phyloP scores from a whole-genome alignment of 2,888 invertebrate species.

The Plemyria rubiginata region DNA sequence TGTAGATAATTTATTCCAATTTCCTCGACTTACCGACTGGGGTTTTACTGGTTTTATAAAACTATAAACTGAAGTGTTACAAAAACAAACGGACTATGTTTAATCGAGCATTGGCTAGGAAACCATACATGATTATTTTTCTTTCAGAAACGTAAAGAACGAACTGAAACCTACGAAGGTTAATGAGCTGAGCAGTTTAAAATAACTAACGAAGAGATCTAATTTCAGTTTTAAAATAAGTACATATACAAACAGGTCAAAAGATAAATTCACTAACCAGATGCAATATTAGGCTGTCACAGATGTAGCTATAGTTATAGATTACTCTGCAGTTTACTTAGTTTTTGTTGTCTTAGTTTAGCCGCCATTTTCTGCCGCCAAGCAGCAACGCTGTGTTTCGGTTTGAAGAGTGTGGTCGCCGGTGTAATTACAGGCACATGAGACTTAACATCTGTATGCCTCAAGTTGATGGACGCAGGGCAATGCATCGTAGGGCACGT shows the following conservation, averaged over 20 bases:
- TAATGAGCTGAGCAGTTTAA: slow-evolving; percentile 26
- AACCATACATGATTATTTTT: slow-evolving; percentile 26
- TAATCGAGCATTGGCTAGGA: slow-evolving; percentile 23
- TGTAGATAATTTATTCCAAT: slow-evolving; percentile 3
- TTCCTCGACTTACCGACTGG: background rate
- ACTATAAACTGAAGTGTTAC: slow-evolving; percentile 1
- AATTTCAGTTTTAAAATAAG: slow-evolving; percentile 19
- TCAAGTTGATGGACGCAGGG: no score
- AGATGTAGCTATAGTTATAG: background rate
- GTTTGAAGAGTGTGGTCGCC: no score
- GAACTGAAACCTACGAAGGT: slow-evolving; percentile 22
- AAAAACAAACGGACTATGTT: slow-evolving; percentile 27
- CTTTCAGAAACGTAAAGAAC: slow-evolving; percentile 23
- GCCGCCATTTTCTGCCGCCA: no score
- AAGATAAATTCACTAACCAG: slow-evolving; percentile 3
- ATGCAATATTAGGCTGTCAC: background rate
- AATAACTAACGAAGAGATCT: slow-evolving; percentile 28
- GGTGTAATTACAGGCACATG: no score
- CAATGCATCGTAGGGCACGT: no score
- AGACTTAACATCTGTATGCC: no score
- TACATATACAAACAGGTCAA: slow-evolving; percentile 11
- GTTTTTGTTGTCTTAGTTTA: no score
- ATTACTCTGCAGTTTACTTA: no score
- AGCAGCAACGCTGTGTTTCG: no score
- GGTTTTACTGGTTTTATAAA: slow-evolving; percentile 2